A percentile compares a stretch with the other conserved stretches of the same genome.
These are phyloP conservation scores for Epinephelus cyanopodus DNA, from an alignment of 2,113 vertebrate species.

Conservation along the genomic window DNA sequence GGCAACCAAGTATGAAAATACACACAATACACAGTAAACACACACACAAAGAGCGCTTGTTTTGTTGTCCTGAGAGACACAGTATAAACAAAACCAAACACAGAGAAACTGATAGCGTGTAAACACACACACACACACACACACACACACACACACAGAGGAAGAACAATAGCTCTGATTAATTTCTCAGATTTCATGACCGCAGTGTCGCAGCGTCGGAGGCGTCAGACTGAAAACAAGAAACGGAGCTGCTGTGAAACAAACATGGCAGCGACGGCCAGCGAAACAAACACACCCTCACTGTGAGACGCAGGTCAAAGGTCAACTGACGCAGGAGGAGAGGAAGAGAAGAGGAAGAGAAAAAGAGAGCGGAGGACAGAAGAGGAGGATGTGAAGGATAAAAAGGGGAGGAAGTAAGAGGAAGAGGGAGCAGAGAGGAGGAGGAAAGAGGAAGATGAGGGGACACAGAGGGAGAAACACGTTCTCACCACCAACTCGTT, in stretches of 20 bases:
- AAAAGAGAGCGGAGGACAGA: not conserved
- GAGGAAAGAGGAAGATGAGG: not conserved
- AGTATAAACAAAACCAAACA: constrained; percentile 71
- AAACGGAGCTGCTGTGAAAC: constrained; percentile 39
- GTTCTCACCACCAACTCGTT: too few species aligned
- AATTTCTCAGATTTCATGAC: constrained; percentile 70
- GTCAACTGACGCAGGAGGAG: constrained; percentile 13
- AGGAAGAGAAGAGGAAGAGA: not conserved
- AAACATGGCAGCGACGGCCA: constrained; percentile 50
- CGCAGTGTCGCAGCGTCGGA: constrained; percentile 46
- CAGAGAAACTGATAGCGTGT: constrained; percentile 49
- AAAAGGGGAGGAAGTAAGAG: not conserved
- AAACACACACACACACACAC: constrained; percentile 37
- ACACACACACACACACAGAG: constrained; percentile 26
- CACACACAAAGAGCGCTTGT: constrained; percentile 33
- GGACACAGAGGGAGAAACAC: too few species aligned
- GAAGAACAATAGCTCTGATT: constrained; percentile 72
- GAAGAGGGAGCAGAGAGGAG: too few species aligned
- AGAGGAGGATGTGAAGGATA: not conserved
- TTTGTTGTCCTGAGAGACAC: constrained; percentile 58
- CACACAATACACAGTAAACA: constrained; percentile 23
- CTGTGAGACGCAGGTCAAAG: constrained; percentile 40
- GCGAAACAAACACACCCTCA: constrained; percentile 57
- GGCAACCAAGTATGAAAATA: constrained; percentile 52
- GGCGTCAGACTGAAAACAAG: constrained; percentile 52